A percentile compares a stretch with the other conserved stretches of the same genome.
These are phyloP conservation scores for Oconnorella tubifera DNA, from an alignment of 2,888 invertebrate genomes.

Conservation along the genomic window DNA sequence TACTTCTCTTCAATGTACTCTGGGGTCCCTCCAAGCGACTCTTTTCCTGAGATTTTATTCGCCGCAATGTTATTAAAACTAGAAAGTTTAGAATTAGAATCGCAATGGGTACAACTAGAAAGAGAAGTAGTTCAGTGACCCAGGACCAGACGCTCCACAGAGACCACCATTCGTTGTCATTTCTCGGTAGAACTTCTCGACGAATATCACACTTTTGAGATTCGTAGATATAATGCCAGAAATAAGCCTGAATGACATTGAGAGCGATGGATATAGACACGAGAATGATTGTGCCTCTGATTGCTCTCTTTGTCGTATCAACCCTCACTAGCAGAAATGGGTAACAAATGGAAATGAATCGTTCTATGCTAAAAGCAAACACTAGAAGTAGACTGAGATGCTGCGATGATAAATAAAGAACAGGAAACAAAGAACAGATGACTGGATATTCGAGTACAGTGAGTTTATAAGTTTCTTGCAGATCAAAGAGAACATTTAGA, in stretches of 20 bases:
- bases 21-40: not conserved
- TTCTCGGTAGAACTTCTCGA: conserved; percentile 20
- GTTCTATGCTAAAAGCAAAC: conserved; percentile 53
- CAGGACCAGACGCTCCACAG: conserved; percentile 50
- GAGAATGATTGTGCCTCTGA: conserved; percentile 43
- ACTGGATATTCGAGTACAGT: conserved; percentile 42
- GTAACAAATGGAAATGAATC: conserved; percentile 54
- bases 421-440: conserved; percentile 49
- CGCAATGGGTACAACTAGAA: conserved; percentile 49
- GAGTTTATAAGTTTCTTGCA: conserved; percentile 45
- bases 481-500: conserved; percentile 47
- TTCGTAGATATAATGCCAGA: conserved; percentile 42
- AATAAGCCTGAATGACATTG: conserved; percentile 50
- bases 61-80: conserved; percentile 49
- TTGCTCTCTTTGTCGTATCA: conserved; percentile 47
- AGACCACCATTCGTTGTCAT: conserved; percentile 38
- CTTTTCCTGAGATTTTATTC: conserved; percentile 16
- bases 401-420: conserved; percentile 49
- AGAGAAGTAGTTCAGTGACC: conserved; percentile 50
- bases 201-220: conserved; percentile 34
- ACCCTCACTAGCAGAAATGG: conserved; percentile 50
- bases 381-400: conserved; percentile 53
- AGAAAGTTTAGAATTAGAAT: conserved; percentile 52
- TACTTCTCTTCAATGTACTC: not conserved
- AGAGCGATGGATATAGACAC: conserved; percentile 41